phyloP scores from a whole-genome alignment of 2,888 invertebrate species.

The Diadegma fenestrale region DNA sequence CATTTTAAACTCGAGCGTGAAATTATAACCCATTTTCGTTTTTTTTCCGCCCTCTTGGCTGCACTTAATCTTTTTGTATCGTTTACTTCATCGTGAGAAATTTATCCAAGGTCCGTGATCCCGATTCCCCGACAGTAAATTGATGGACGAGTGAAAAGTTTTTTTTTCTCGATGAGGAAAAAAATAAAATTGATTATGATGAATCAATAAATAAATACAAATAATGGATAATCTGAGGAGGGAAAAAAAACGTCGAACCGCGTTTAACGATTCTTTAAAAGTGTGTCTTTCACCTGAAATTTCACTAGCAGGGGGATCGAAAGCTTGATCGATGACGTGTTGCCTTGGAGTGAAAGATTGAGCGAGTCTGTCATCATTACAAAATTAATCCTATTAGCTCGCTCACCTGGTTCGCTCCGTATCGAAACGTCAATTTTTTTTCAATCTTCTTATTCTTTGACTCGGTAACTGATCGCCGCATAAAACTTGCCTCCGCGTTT shows the following conservation, averaged over 20 bases:
- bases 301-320: background rate
- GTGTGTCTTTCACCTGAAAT: background rate
- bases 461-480: conserved; percentile 3
- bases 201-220: background rate
- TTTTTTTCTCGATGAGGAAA: background rate
- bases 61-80: background rate
- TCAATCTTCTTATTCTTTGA: background rate
- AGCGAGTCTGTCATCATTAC: conserved; percentile 65
- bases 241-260: background rate
- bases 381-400: conserved; percentile 68
- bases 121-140: background rate
- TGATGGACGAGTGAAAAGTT: background rate
- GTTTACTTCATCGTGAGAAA: background rate
- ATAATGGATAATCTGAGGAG: background rate
- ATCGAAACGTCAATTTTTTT: conserved; percentile 39
- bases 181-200: background rate
- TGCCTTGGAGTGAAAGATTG: conserved; percentile 63
- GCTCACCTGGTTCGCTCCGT: conserved; percentile 38
- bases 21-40: conserved; percentile 12
- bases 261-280: background rate
- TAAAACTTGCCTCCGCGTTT: conserved; percentile 4
- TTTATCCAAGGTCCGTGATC: background rate
- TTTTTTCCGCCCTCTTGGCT: background rate
- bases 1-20: conserved; percentile 26
- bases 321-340: conserved; percentile 64